These are phyloP conservation scores for Trissolcus basalis DNA, from an alignment of 1,140 invertebrate species.

Conservation along the genomic window DNA sequence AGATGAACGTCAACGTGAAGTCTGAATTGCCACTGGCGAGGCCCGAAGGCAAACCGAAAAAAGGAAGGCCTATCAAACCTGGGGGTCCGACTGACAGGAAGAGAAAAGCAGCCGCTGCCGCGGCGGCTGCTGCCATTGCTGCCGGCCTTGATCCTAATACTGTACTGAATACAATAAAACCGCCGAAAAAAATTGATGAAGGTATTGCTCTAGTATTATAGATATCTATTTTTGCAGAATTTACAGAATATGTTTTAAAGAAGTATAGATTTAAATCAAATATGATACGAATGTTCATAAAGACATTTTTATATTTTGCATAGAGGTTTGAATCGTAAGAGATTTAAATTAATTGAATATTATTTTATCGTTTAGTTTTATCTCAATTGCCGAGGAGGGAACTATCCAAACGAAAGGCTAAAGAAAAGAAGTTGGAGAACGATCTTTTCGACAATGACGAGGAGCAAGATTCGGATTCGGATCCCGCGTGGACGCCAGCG, in stretches of 20 bases:
- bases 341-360: background rate
- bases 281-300: too few relatives aligned
- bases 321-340: too few relatives aligned
- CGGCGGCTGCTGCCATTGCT: conserved; percentile 72
- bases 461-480: conserved; percentile 81
- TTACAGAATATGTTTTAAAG: too few relatives aligned
- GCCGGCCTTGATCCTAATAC: conserved; percentile 44
- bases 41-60: conserved; percentile 65
- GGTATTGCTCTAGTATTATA: too few relatives aligned
- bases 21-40: conserved; percentile 56
- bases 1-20: conserved; percentile 47
- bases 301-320: too few relatives aligned
- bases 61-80: conserved; percentile 73
- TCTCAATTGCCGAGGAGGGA: conserved; percentile 79
- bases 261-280: too few relatives aligned
- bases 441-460: conserved; percentile 75
- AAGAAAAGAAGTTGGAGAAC: conserved; percentile 77
- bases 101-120: conserved; percentile 75
- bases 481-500: conserved; percentile 84
- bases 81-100: conserved; percentile 75
- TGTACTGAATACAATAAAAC: conserved; percentile 29
- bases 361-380: conserved; percentile 69
- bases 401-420: conserved; percentile 80
- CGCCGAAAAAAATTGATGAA: conserved; percentile 63
- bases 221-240: too few relatives aligned